phyloP scores from a whole-genome alignment of 2,888 invertebrate species.

The Ptychoptera albimana region DNA sequence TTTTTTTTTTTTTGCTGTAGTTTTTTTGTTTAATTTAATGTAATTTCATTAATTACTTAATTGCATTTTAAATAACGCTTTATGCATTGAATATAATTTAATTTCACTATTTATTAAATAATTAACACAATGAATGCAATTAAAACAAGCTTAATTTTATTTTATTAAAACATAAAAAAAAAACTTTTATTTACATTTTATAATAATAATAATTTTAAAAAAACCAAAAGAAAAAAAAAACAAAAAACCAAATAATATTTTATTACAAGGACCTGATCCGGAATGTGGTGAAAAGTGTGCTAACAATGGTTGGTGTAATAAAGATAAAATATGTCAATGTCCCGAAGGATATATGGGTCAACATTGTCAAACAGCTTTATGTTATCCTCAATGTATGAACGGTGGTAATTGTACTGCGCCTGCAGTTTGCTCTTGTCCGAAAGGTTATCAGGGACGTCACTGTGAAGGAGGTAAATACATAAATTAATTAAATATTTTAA shows the following conservation, averaged over 20 bases:
- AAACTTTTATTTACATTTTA: not conserved
- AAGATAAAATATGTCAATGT: slow-evolving; percentile 72
- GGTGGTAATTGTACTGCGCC: slow-evolving; percentile 85
- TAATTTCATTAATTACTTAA: not conserved
- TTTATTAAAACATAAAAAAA: not conserved
- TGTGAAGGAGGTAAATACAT: slow-evolving; percentile 66
- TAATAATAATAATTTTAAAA: not conserved
- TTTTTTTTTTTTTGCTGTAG: not conserved
- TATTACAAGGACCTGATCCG: slow-evolving; percentile 59
- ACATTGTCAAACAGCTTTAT: slow-evolving; percentile 75
- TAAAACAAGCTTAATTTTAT: not conserved
- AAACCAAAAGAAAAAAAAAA: not conserved
- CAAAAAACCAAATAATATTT: slow-evolving; percentile 5
- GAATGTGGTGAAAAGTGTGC: slow-evolving; percentile 79
- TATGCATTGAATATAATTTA: too few relatives aligned
- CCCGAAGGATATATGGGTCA: slow-evolving; percentile 83
- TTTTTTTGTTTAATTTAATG: not conserved
- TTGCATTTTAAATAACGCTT: too few relatives aligned
- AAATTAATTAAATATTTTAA: slow-evolving; percentile 3
- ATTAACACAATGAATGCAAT: too few relatives aligned
- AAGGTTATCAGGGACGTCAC: slow-evolving; percentile 80
- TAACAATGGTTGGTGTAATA: slow-evolving; percentile 71
- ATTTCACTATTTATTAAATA: not conserved
- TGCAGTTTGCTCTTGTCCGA: slow-evolving; percentile 72
- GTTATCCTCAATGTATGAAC: slow-evolving; percentile 86